Base-by-base conservation (phyloP, 2,888 invertebrate species). In the Danaus chrysippus region DNA sequence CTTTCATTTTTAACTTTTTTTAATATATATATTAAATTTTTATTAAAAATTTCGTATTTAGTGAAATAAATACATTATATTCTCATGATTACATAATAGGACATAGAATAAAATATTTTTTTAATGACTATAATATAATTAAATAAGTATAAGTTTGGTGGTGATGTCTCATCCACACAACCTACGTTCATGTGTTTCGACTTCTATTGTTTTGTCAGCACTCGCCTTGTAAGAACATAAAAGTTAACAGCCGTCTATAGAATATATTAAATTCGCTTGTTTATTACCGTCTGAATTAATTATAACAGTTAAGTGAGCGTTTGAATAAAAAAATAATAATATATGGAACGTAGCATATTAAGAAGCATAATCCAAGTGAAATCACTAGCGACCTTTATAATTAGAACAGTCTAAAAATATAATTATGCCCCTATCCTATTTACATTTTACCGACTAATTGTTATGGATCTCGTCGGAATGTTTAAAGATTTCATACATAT, bases 261-360 rank as follows among this genome's bases (percentile, higher is more conserved):
- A 78, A 79, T 81, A 79, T 81, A 82, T 82, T 80, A 79, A 82
- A 79, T 79, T 77, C 73, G 75, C 80, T 77, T 79, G 84, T 87
- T 86, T 84, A 86, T 82, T 78, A 79, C 80, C 73, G 74, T 69
- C 78, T 74, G 81, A 81, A 85, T 86, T 84, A 86, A 87, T 87
- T 87, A 87, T 80, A 79, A 82, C 83, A 77, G 82, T 86, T 84
- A 86, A 85, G 86, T 83, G 82, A 82, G 79, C 82, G 81, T 76
- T 75, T 72, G 79, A 82, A 84, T 71, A 86, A 84, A 84, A 85
- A 80, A 81, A 68, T 68, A 69, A 67, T 66, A 66, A 65, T 68
- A 69, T 70, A 67, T 69, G 63, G 66, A 62, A 56, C 23, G 23
- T 34, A 34, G 23, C 23, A 5, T 34, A 34, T 34, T 34, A 34